Conservation (phyloP, 1,140 invertebrate species). For the Orussus abietinus region DNA sequence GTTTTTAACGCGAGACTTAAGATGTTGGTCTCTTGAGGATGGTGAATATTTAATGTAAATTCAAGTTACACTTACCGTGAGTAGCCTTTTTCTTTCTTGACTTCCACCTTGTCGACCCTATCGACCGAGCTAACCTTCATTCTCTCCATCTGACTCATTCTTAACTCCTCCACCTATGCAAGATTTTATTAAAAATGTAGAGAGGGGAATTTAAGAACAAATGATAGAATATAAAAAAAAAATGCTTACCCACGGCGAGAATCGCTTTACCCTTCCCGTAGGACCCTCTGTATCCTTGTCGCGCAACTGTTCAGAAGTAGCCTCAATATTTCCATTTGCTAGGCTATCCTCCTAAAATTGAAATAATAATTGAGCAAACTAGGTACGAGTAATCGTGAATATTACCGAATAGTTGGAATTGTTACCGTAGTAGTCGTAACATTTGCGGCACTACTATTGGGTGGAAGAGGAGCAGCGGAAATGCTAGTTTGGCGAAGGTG, state of each 20-base stretch:
- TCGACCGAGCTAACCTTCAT: constrained; percentile 33
- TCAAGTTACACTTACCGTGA: constrained; percentile 24
- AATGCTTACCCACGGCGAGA: constrained; percentile 45
- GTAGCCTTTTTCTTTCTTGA: constrained; percentile 34
- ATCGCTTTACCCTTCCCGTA: constrained; percentile 35
- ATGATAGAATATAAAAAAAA: constrained; percentile 2
- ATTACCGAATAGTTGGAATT: too few relatives aligned
- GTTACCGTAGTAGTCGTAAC: too few relatives aligned
- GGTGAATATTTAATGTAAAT: constrained; percentile 2
- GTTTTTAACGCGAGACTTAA: too few relatives aligned
- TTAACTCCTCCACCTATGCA: constrained; percentile 45
- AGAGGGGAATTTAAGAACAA: constrained; percentile 2
- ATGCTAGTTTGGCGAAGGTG: constrained; percentile 35
- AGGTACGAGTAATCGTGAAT: neutral
- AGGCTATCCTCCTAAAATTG: constrained; percentile 45
- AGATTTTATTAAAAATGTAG: constrained; percentile 1
- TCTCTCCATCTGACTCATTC: constrained; percentile 47
- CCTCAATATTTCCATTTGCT: constrained; percentile 39
- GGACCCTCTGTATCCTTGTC: constrained; percentile 37
- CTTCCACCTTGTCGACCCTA: constrained; percentile 35
- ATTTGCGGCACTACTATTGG: constrained; percentile 1
- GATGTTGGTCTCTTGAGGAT: too few relatives aligned
- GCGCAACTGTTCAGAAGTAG: constrained; percentile 27
- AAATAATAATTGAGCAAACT: too few relatives aligned
- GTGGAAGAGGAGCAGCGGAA: constrained; percentile 14